Conservation (phyloP, 2,113 vertebrate genomes). For the Terrapene triunguis region DNA sequence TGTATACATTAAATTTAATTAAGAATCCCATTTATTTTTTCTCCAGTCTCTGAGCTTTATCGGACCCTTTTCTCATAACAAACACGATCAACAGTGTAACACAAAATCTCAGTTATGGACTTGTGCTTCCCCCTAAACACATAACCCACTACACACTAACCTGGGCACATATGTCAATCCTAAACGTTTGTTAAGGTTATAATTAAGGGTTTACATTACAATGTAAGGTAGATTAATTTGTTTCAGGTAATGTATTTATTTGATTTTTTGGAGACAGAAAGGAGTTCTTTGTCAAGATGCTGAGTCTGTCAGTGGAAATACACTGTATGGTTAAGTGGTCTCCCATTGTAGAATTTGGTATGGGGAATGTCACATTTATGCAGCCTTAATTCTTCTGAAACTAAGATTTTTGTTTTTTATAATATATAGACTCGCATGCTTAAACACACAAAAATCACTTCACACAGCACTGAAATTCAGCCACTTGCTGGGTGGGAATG, state of each 20-base stretch:
- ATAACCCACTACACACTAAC: background rate
- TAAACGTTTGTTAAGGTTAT: rapidly evolving
- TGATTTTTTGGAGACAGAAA: background rate
- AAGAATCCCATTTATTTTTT: no score
- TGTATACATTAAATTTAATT: no score
- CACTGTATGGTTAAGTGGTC: background rate
- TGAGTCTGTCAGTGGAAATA: background rate
- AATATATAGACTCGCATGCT: rapidly evolving
- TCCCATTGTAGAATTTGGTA: background rate
- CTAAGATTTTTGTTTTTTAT: background rate
- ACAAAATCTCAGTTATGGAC: background rate
- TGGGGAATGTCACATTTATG: background rate
- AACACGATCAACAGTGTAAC: background rate
- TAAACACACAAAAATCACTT: background rate
- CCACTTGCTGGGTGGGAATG: rapidly evolving
- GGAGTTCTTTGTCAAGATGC: background rate
- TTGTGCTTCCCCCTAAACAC: background rate
- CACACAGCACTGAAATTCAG: background rate
- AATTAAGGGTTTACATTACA: background rate
- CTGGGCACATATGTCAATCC: rapidly evolving
- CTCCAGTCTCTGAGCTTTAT: conserved; percentile 16
- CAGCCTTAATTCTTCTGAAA: conserved; percentile 7
- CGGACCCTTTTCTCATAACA: conserved; percentile 21
- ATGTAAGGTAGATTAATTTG: background rate
- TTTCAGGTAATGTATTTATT: background rate